Conservation (phyloP, 2,888 invertebrate species). For the Drosophila phalerata region DNA sequence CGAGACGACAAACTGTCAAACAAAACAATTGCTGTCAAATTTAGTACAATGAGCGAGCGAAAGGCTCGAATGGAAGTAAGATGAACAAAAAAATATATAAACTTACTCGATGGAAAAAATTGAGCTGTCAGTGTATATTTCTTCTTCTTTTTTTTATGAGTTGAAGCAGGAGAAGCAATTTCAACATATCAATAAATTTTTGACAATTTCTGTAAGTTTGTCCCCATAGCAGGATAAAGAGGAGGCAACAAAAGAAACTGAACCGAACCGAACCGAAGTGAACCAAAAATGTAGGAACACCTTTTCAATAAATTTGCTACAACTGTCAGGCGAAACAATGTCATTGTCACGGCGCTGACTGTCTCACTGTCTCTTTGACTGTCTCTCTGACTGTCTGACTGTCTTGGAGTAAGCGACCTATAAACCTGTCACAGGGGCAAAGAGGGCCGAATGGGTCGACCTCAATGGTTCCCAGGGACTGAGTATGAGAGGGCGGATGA, state of each 20-base stretch:
- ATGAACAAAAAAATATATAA: conserved; percentile 14
- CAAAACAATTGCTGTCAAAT: conserved; percentile 81
- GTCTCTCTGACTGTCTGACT: conserved; percentile 11
- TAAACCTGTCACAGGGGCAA: conserved; percentile 73
- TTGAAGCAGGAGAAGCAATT: conserved; percentile 62
- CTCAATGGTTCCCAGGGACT: conserved; percentile 29
- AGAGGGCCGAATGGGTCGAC: conserved; percentile 41
- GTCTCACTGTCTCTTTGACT: conserved; percentile 14
- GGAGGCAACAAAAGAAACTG: conserved; percentile 6
- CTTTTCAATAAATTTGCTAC: conserved; percentile 82
- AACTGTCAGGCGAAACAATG: conserved; percentile 81
- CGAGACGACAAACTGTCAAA: conserved; percentile 78
- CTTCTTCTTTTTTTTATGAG: conserved; percentile 45
- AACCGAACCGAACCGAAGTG: conserved; percentile 33
- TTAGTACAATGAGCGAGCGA: conserved; percentile 65
- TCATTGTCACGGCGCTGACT: conserved; percentile 75
- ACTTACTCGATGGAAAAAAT: conserved; percentile 58
- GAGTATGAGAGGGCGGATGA: not conserved
- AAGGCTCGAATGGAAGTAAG: conserved; percentile 41
- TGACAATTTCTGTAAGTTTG: conserved; percentile 65
- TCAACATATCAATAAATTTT: conserved; percentile 80
- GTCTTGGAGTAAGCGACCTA: conserved; percentile 66
- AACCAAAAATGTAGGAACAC: conserved; percentile 60
- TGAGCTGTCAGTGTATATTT: conserved; percentile 75
- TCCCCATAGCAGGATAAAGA: not conserved